These are phyloP conservation scores for Dynastes grantii DNA, from an alignment of 2,888 invertebrate species.

Conservation along the genomic window DNA sequence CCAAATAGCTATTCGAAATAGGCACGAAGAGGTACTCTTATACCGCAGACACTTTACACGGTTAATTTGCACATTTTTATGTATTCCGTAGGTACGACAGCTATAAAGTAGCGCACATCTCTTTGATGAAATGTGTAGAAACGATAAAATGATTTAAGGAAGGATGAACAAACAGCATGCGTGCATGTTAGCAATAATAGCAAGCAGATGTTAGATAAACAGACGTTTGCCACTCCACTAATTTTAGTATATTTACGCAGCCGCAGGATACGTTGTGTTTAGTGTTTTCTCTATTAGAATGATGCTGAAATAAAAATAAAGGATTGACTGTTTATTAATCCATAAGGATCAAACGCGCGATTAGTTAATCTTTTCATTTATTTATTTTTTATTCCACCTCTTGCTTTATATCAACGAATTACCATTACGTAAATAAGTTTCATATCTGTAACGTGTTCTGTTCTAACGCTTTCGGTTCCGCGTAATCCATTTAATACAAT, in stretches of 20 bases:
- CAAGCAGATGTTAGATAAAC: slow-evolving; percentile 41
- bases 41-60: not conserved
- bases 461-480: slow-evolving; percentile 1
- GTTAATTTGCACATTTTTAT: slow-evolving; percentile 29
- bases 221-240: not conserved
- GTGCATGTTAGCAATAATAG: slow-evolving; percentile 19
- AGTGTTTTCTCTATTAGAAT: not conserved
- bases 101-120: slow-evolving; percentile 18
- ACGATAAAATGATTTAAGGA: slow-evolving; percentile 41
- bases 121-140: slow-evolving; percentile 37
- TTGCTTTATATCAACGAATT: too few relatives aligned
- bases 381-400: too few relatives aligned
- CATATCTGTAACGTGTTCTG: not conserved
- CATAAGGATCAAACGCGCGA: too few relatives aligned
- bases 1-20: too few relatives aligned
- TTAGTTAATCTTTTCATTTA: too few relatives aligned
- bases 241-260: not conserved
- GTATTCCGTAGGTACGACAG: slow-evolving; percentile 20
- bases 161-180: slow-evolving; percentile 20
- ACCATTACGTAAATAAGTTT: too few relatives aligned
- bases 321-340: too few relatives aligned
- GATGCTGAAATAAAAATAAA: too few relatives aligned
- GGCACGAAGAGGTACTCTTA: too few relatives aligned
- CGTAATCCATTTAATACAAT: slow-evolving; percentile 2
- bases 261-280: not conserved